Base-by-base conservation (phyloP, 2,113 vertebrate genomes). In the Barnardius zonarius region DNA sequence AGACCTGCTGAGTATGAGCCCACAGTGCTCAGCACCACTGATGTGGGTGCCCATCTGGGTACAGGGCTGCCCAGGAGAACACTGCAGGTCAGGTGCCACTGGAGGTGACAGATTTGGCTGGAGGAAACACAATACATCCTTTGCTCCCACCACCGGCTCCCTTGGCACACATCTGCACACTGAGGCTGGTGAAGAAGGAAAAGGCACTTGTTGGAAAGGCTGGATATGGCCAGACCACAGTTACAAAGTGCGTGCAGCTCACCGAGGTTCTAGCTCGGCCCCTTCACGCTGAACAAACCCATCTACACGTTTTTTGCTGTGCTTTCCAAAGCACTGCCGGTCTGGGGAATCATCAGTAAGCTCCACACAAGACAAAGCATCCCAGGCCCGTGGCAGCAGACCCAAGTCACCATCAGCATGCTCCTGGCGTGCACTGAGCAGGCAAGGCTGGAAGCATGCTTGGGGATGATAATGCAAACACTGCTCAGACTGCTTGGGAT, bases 81-180 rank as follows among this genome's bases (percentile, higher is more conserved):
- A 44, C 12, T 33, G 54, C 2, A 2, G 61, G 22, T 19, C 54
- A 69, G 62, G 27, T 9, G 6, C 11, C n/a, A 57, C 17, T 25
- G 10, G 20, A 5, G 2, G 27, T 37, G 35, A 17, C 24, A 62
- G 59, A 62, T 11, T 25, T 37, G 72, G 79, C n/a, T 15, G 63
- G 19, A 8, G n/a, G 57, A 62, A 54, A 18, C 0, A 46, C 68
- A 48, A n/a, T 0, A 49, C 35, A 52, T 2, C 6, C 10, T 52
- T 15, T 57, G 49, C 75, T 48, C 66, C 10, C 17, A 17, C 5
- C 57, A 41, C 23, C 52, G 49, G 43, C 57, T 64, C 70, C 28
- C 48, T 4, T 5, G 25, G 82, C 66, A 63, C 0, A 1, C 18
- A 31, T n/a, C n/a, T 2, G 9, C 62, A 48, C 1, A 1, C n/a